A percentile compares a stretch with the other conserved stretches of the same genome.
Conservation (phyloP, 2,888 invertebrate genomes). For the Pyralis farinalis region DNA sequence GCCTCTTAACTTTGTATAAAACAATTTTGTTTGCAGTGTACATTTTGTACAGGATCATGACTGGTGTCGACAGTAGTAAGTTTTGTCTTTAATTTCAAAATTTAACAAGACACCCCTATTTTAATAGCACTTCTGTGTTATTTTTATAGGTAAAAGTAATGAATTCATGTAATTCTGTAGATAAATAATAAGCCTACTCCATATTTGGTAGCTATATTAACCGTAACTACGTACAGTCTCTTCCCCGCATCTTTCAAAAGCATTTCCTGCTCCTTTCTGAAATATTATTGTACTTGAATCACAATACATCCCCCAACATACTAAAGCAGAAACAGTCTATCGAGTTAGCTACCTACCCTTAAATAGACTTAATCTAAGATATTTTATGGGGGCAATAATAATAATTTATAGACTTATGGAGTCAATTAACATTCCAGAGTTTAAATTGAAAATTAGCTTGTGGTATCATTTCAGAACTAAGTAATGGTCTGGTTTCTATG, state of each 20-base stretch:
- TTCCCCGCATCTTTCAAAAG: constrained; percentile 15
- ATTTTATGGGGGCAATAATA: background rate
- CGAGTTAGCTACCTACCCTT: constrained; percentile 5
- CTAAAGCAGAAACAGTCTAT: constrained; percentile 15
- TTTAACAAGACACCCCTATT: too few species aligned
- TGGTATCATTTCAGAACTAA: too few species aligned
- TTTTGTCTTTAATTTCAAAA: too few species aligned
- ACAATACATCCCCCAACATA: constrained; percentile 13
- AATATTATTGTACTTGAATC: constrained; percentile 13
- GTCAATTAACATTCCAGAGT: background rate
- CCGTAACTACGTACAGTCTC: constrained; percentile 1
- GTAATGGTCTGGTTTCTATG: too few species aligned
- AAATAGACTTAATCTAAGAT: background rate
- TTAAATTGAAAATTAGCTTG: background rate
- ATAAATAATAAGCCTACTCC: constrained; percentile 4
- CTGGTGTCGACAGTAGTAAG: too few species aligned
- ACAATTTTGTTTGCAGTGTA: too few species aligned
- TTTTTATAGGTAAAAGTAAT: too few species aligned
- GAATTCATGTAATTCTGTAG: too few species aligned
- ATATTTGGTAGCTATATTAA: background rate
- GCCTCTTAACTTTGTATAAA: too few species aligned
- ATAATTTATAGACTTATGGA: background rate
- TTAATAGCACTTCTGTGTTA: too few species aligned
- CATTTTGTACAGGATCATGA: too few species aligned
- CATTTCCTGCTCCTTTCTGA: constrained; percentile 21